phyloP scores from a whole-genome alignment of 2,113 vertebrate species.

The Promerops cafer region DNA sequence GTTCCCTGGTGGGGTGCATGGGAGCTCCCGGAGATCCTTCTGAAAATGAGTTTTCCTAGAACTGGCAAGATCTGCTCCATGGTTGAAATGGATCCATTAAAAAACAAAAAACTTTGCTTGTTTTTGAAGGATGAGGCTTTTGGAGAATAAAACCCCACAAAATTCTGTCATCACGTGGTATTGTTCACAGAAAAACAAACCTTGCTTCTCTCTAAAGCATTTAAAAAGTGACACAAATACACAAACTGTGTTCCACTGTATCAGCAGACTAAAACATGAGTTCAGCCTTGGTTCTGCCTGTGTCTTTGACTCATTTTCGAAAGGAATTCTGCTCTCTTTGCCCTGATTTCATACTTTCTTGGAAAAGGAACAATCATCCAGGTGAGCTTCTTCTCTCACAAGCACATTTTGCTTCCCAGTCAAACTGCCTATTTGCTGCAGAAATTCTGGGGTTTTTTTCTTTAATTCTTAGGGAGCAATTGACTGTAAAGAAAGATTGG shows the following conservation, averaged over 20 bases:
- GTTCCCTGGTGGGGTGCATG: background rate
- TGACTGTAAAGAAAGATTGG: background rate
- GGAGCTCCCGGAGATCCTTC: background rate
- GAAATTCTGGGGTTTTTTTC: background rate
- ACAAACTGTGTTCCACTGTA: background rate
- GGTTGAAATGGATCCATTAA: background rate
- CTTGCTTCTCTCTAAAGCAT: background rate
- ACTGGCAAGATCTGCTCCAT: fast-evolving
- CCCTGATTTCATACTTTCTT: background rate
- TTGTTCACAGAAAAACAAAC: background rate
- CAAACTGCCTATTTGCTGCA: background rate
- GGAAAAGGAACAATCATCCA: background rate
- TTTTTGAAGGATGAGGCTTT: background rate
- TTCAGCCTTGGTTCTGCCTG: background rate
- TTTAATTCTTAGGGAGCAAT: background rate
- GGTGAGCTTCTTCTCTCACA: background rate
- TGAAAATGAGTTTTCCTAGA: background rate
- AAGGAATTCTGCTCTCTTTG: background rate
- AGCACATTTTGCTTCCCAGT: background rate
- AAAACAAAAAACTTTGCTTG: background rate
- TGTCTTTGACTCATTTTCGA: background rate
- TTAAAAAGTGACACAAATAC: background rate
- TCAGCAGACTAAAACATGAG: background rate
- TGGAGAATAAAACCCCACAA: fast-evolving
- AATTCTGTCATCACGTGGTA: background rate